Conservation (phyloP, 2,797 vertebrate genomes). For the Passerculus sandwichensis region DNA sequence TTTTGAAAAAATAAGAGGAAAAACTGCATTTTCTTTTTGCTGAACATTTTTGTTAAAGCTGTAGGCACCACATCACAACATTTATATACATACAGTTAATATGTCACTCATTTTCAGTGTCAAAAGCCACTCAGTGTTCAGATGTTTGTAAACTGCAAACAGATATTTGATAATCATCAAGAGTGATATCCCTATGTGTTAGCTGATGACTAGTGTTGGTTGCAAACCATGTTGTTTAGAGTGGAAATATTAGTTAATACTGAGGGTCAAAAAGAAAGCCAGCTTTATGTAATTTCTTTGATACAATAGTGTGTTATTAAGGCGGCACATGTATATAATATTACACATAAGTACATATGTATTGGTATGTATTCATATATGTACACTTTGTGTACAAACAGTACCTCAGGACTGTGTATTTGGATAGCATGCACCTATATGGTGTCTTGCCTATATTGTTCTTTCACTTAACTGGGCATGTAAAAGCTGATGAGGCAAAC, state of each 20-base stretch:
- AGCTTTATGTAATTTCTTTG: not conserved
- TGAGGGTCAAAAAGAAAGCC: not conserved
- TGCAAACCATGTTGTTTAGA: not conserved
- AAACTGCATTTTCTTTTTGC: not conserved
- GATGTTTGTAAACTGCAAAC: not conserved
- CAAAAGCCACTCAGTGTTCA: not conserved
- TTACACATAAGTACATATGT: not conserved
- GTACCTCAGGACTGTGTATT: not conserved
- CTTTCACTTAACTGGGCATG: not conserved
- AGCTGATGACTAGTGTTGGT: not conserved
- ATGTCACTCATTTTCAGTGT: not conserved
- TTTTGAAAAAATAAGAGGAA: not conserved
- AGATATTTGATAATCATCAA: not conserved
- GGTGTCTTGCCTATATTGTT: not conserved
- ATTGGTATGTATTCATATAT: not conserved
- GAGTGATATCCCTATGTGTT: not conserved
- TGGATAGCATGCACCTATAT: not conserved
- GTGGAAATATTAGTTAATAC: not conserved
- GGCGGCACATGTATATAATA: not conserved
- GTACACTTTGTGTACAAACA: not conserved
- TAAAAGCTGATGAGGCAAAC: not conserved
- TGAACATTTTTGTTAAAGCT: not conserved
- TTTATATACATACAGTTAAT: not conserved
- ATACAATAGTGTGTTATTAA: not conserved
- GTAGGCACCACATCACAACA: not conserved